Base-by-base conservation (phyloP, 2,113 vertebrate genomes). In the Pandion haliaetus region DNA sequence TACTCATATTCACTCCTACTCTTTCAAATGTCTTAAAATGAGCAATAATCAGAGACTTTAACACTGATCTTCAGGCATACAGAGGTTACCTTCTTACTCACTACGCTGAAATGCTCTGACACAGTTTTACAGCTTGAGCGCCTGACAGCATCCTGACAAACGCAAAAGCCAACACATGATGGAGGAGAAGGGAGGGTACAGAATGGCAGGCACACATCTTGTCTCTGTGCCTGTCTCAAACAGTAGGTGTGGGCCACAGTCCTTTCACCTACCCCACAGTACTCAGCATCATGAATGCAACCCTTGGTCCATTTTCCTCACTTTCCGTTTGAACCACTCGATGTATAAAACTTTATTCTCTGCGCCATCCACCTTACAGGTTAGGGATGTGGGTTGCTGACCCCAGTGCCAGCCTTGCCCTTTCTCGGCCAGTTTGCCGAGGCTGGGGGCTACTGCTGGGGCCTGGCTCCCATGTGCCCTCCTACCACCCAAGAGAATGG, bases 361-460 rank as follows among this genome's bases (percentile, higher is more conserved):
- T 7, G 45, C 0, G 0, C 32, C 2, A 0, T 14, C 28, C 76
- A 17, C 49, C 7, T 73, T 10, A 24, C 1, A 9, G 34, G 17
- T 32, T 8, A 54, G 12, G 12, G 25, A 82, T 36, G 52, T 3
- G 44, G 36, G 32, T 73, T 1, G 1, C 52, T 6, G 61, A 45
- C 47, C 29, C 5, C 49, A 31, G 31, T 2, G 25, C 58, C 71
- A 55, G 45, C 26, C 54, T 45, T 31, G 49, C 31, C 49, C 31
- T 40, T 80, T 21, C 42, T 36, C 0, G 0, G 52, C 31, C 58
- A 34, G 44, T 65, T 34, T 72, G 40, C 52, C 23, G 28, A 59
- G 40, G 44, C 12, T 58, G 32, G 29, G 34, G 25, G n/a, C 57
- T 85, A 5, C 50, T 32, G 44, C 42, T 62, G 62, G 52, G 45